Conservation (phyloP, 1,140 invertebrate species). For the Piezodorus guildinii region DNA sequence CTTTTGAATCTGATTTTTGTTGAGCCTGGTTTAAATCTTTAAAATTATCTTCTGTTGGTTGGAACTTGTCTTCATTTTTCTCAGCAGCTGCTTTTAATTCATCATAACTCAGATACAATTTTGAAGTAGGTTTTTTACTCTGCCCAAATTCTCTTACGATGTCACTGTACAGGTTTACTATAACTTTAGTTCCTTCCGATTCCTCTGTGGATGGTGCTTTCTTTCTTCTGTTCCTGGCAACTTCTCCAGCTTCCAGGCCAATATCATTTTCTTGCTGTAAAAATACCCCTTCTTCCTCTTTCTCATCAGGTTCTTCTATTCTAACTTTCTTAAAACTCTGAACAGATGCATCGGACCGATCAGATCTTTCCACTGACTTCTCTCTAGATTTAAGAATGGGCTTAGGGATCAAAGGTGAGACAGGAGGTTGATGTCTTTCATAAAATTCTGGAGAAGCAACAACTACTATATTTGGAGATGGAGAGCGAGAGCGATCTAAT, state of each 20-base stretch:
- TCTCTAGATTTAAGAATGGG: constrained; percentile 26
- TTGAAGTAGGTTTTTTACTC: constrained; percentile 40
- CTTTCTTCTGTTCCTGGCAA: constrained; percentile 24
- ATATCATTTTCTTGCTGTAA: constrained; percentile 22
- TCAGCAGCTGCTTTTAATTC: constrained; percentile 47
- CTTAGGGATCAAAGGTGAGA: constrained; percentile 20
- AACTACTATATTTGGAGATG: constrained; percentile 7
- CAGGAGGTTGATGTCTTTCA: constrained; percentile 1
- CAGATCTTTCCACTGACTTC: not conserved
- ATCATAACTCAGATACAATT: constrained; percentile 47
- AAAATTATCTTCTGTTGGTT: not conserved
- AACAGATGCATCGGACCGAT: constrained; percentile 1
- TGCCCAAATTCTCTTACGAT: constrained; percentile 55
- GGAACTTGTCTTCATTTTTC: constrained; percentile 23
- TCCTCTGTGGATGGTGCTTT: not conserved
- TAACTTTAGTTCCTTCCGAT: constrained; percentile 40
- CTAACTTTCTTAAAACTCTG: constrained; percentile 25
- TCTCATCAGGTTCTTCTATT: constrained; percentile 28
- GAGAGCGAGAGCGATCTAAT: not conserved
- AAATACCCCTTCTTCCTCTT: constrained; percentile 6
- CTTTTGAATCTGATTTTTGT: too few relatives aligned
- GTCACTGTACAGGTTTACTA: constrained; percentile 68
- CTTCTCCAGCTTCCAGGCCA: constrained; percentile 23
- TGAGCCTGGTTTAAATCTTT: too few relatives aligned
- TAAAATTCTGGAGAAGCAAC: not conserved